These are phyloP conservation scores for Rhabdophis nuchalis DNA, from an alignment of 2,797 vertebrate species.

Conservation along the genomic window DNA sequence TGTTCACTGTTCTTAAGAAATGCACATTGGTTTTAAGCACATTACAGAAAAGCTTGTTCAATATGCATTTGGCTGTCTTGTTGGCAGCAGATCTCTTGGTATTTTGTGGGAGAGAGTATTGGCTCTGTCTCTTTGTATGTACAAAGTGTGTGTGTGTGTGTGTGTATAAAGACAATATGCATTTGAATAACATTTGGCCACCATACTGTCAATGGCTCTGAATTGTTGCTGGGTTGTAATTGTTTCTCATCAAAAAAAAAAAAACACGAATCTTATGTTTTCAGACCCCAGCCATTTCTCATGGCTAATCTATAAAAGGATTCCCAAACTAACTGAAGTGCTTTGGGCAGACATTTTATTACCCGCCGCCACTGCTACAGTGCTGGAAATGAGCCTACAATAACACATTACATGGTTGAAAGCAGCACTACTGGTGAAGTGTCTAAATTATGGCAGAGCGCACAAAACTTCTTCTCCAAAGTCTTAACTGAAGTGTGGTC, in stretches of 20 bases:
- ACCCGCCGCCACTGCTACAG: conserved; percentile 49
- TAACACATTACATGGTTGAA: conserved; percentile 57
- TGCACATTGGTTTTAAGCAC: conserved; percentile 14
- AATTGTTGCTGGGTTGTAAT: conserved; percentile 39
- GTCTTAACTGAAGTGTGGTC: conserved; percentile 8
- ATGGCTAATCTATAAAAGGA: conserved; percentile 59
- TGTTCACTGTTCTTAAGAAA: not conserved
- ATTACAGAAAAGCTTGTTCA: not conserved
- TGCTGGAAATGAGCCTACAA: conserved; percentile 57
- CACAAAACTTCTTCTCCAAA: conserved; percentile 37
- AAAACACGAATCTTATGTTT: conserved; percentile 38
- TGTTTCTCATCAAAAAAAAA: conserved; percentile 46
- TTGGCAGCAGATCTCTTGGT: conserved; percentile 3
- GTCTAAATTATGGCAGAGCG: conserved; percentile 57
- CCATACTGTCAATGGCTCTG: conserved; percentile 15
- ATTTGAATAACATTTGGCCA: conserved; percentile 24
- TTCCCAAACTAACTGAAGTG: conserved; percentile 62
- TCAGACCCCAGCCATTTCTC: conserved; percentile 54
- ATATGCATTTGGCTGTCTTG: not conserved
- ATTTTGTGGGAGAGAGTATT: not conserved
- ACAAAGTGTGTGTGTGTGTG: not conserved
- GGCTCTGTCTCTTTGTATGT: not conserved
- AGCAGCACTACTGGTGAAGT: conserved; percentile 52
- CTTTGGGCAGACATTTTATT: conserved; percentile 58
- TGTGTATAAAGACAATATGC: conserved; percentile 17